These are phyloP conservation scores for Neodon shergylaensis DNA, from an alignment of 2,113 vertebrate species.

Conservation along the genomic window DNA sequence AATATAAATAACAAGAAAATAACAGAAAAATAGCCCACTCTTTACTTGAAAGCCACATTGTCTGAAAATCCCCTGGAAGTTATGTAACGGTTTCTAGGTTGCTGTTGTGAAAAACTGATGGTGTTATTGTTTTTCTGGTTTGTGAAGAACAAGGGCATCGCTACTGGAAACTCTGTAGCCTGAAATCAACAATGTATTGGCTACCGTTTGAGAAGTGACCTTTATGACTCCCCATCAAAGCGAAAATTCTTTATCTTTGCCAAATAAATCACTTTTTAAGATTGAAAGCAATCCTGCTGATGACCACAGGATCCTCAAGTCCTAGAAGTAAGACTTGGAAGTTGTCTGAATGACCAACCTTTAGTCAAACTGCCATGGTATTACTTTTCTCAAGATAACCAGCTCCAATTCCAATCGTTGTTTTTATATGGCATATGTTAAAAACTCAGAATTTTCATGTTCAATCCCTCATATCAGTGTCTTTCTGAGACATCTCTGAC, in stretches of 20 bases:
- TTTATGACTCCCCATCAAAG: neutral
- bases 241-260: neutral
- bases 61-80: neutral
- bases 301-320: neutral
- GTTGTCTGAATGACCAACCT: neutral
- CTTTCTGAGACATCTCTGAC: neutral
- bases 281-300: neutral
- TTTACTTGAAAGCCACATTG: neutral
- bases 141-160: too few relatives aligned
- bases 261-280: neutral
- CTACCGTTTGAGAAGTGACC: neutral
- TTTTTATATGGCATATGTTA: neutral
- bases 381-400: neutral
- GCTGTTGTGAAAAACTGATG: neutral
- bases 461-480: neutral
- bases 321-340: neutral
- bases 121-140: neutral
- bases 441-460: neutral
- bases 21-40: neutral
- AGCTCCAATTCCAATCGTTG: neutral
- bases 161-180: neutral
- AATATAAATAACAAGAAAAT: neutral
- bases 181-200: neutral
- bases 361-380: neutral
- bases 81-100: neutral